Percentiles rank a stretch among this genome's conserved stretches.
These are phyloP conservation scores for Aphis gossypii DNA, from an alignment of 1,140 invertebrate species.

Conservation along the genomic window DNA sequence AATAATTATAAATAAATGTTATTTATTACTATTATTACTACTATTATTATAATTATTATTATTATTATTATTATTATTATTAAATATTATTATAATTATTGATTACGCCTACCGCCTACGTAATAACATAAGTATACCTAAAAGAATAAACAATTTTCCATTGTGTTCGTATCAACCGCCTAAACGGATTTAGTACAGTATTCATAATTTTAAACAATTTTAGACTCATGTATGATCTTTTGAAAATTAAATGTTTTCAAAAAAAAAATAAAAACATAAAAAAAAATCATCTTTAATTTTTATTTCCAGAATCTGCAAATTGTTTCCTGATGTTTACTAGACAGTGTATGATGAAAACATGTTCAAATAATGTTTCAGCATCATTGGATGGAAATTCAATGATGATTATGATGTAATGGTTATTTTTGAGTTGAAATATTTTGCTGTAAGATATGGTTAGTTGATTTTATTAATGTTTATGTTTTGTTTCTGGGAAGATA, in stretches of 20 bases:
- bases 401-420: slow-evolving; percentile 32
- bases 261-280: slow-evolving; percentile 13
- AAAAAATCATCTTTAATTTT: slow-evolving; percentile 11
- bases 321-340: slow-evolving; percentile 45
- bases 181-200: slow-evolving; percentile 49
- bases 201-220: slow-evolving; percentile 52
- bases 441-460: neutral
- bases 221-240: slow-evolving; percentile 51
- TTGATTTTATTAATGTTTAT: slow-evolving; percentile 16
- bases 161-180: slow-evolving; percentile 48
- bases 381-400: slow-evolving; percentile 36
- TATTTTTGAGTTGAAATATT: slow-evolving; percentile 14
- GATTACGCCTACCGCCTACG: slow-evolving; percentile 23
- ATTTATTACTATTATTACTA: slow-evolving; percentile 56
- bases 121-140: slow-evolving; percentile 42
- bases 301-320: slow-evolving; percentile 49
- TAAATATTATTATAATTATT: slow-evolving; percentile 51
- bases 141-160: slow-evolving; percentile 49
- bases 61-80: slow-evolving; percentile 49
- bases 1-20: slow-evolving; percentile 46
- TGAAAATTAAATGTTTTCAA: slow-evolving; percentile 53
- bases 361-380: slow-evolving; percentile 16
- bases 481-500: neutral
- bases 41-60: slow-evolving; percentile 28
- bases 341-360: slow-evolving; percentile 43